Evolutionary conservation across 37 sponge, comb jelly and placozoan species (phyloP).

Genomic region (Eunapius fragilis): DNA sequence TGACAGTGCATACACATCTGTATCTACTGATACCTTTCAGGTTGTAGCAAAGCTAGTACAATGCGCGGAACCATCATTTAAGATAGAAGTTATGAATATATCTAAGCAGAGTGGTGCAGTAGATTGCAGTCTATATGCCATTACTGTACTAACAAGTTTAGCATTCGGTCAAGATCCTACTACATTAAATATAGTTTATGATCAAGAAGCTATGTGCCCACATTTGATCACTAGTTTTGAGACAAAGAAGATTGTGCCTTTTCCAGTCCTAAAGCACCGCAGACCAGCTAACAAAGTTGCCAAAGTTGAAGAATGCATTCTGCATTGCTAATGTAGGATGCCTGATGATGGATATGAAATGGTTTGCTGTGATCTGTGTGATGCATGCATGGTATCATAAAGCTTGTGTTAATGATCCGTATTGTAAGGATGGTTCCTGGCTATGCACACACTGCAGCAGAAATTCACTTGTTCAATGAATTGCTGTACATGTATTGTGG

Average conservation of each 20-base stretch:
- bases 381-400: conserved; percentile 30
- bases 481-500: too few species aligned
- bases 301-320: background rate
- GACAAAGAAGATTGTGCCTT: background rate
- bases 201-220: too few species aligned
- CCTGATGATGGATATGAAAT: conserved; percentile 41
- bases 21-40: conserved; percentile 15
- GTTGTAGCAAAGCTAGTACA: conserved; percentile 17
- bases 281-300: conserved; percentile 3
- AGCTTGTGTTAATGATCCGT: conserved; percentile 2
- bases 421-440: too few species aligned
- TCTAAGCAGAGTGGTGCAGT: conserved; percentile 29
- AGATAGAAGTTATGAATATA: conserved; percentile 31
- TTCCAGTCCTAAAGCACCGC: conserved; percentile 29
- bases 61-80: background rate
- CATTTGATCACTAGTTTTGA: conserved; percentile 6
- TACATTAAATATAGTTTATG: too few species aligned
- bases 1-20: conserved; percentile 11
- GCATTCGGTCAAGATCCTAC: conserved; percentile 28
- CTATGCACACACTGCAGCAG: too few species aligned
- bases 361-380: conserved; percentile 37
- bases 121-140: conserved; percentile 34
- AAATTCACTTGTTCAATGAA: too few species aligned
- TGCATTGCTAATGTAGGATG: conserved; percentile 48
- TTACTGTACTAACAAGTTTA: conserved; percentile 24